These are phyloP conservation scores for Drosophila leonis DNA, from an alignment of 2,888 invertebrate genomes.

Conservation along the genomic window DNA sequence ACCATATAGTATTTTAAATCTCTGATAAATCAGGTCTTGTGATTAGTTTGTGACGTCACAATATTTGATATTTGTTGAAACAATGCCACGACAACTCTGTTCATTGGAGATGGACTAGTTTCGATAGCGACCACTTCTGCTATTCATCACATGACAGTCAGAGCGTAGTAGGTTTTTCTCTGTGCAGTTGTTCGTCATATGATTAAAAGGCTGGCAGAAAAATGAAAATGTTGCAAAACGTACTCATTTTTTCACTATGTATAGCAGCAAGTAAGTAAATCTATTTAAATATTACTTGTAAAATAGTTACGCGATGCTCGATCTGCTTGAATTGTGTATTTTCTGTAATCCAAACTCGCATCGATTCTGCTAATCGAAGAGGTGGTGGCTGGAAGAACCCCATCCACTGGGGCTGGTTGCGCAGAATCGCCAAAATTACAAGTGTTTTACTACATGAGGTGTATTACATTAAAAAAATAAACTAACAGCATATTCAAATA, in stretches of 20 bases:
- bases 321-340: constrained; percentile 13
- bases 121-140: constrained; percentile 44
- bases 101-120: constrained; percentile 22
- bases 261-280: constrained; percentile 83
- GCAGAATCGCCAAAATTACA: constrained; percentile 47
- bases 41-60: constrained; percentile 25
- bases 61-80: neutral
- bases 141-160: constrained; percentile 77
- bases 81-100: constrained; percentile 18
- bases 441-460: neutral
- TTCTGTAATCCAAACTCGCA: constrained; percentile 23
- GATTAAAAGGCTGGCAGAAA: constrained; percentile 79
- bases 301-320: neutral
- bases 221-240: constrained; percentile 82
- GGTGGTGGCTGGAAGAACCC: constrained; percentile 18
- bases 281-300: neutral
- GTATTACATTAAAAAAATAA: neutral
- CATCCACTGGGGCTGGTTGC: constrained; percentile 31
- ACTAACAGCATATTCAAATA: neutral
- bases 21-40: too few relatives aligned
- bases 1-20: neutral
- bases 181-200: constrained; percentile 84
- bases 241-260: constrained; percentile 80
- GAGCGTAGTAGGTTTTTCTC: constrained; percentile 65
- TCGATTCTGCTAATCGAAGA: constrained; percentile 38